A percentile compares a stretch with the other conserved stretches of the same genome.
Conservation (phyloP, 2,888 invertebrate species). For the Chrysolina haemoptera region DNA sequence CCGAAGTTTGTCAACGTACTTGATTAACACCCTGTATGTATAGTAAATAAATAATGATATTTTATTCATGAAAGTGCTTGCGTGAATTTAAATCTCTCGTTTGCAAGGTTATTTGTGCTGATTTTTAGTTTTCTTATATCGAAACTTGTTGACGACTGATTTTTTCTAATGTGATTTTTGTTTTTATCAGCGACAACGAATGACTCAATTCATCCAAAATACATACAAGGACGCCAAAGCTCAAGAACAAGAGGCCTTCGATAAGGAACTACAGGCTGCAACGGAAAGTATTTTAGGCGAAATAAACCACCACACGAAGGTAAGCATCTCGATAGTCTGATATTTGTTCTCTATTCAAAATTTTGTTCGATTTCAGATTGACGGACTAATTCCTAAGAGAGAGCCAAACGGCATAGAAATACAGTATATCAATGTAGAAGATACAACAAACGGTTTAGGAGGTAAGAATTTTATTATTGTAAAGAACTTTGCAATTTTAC, state of each 20-base stretch:
- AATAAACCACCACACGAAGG: slow-evolving; percentile 50
- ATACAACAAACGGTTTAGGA: slow-evolving; percentile 64
- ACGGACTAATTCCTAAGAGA: slow-evolving; percentile 26
- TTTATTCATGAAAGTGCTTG: too few relatives aligned
- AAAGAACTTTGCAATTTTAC: too few relatives aligned
- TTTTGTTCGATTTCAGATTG: slow-evolving; percentile 37
- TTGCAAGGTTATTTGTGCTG: too few relatives aligned
- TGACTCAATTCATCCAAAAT: slow-evolving; percentile 72
- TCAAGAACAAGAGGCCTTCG: slow-evolving; percentile 65
- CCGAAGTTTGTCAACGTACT: too few relatives aligned
- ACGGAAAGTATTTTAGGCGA: slow-evolving; percentile 72
- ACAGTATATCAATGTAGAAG: slow-evolving; percentile 65
- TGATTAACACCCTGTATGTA: too few relatives aligned
- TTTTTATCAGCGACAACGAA: slow-evolving; percentile 70
- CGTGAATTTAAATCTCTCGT: too few relatives aligned
- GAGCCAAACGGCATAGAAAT: slow-evolving; percentile 59
- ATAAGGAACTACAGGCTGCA: slow-evolving; percentile 73
- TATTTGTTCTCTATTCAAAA: neutral
- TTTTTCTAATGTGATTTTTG: slow-evolving; percentile 7
- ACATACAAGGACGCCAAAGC: slow-evolving; percentile 61
- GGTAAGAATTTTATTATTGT: slow-evolving; percentile 58
- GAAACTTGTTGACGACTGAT: too few relatives aligned
- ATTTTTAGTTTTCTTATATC: too few relatives aligned
- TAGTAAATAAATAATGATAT: too few relatives aligned
- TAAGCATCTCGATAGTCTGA: slow-evolving; percentile 9